phyloP scores from a whole-genome alignment of 2,113 vertebrate genomes.

The Ailurus styani region DNA sequence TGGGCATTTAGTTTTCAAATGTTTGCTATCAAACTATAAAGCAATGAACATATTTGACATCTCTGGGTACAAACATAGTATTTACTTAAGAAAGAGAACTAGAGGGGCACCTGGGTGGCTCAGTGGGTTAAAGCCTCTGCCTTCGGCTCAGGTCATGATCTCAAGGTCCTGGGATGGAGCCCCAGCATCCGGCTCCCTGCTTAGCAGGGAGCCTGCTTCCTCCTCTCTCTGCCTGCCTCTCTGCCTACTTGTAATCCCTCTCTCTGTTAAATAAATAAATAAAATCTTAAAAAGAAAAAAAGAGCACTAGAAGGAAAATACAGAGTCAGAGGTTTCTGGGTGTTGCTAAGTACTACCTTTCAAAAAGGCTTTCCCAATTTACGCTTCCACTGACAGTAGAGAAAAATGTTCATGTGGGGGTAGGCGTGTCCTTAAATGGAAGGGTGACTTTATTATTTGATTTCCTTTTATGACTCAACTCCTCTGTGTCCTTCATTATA shows the following conservation, averaged over 20 bases:
- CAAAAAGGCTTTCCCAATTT: not conserved
- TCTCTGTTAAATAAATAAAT: too few relatives aligned
- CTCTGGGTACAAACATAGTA: not conserved
- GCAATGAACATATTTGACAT: not conserved
- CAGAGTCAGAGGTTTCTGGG: not conserved
- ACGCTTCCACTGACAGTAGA: not conserved
- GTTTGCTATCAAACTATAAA: not conserved
- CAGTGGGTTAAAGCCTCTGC: too few relatives aligned
- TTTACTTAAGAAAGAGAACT: not conserved
- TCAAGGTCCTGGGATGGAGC: too few relatives aligned
- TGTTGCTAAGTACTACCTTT: not conserved
- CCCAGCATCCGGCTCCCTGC: too few relatives aligned
- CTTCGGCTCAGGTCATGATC: too few relatives aligned
- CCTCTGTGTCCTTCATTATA: not conserved
- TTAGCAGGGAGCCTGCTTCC: too few relatives aligned
- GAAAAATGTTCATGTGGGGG: not conserved
- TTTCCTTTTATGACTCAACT: not conserved
- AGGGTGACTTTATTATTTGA: not conserved
- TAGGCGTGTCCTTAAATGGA: not conserved
- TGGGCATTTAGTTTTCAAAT: not conserved
- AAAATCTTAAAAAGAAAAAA: too few relatives aligned
- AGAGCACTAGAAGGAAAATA: not conserved
- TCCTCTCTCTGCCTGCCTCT: too few relatives aligned
- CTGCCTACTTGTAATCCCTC: too few relatives aligned
- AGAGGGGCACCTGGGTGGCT: too few relatives aligned